phyloP scores from a whole-genome alignment of 1,140 invertebrate species.

The Drosophila lacteicornis region DNA sequence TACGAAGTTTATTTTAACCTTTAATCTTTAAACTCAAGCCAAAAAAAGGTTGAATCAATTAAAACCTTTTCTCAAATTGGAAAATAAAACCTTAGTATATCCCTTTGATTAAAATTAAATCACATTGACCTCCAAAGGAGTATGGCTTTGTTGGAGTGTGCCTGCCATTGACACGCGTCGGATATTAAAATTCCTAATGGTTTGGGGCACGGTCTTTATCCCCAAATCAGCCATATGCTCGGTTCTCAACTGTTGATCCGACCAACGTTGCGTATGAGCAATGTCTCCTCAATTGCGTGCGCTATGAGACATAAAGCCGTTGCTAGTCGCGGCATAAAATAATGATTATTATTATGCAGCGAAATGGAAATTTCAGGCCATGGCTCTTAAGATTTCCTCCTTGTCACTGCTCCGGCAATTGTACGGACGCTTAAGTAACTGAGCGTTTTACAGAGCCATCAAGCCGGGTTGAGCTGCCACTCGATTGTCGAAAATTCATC shows the following conservation, averaged over 20 bases:
- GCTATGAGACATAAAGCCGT: constrained; percentile 25
- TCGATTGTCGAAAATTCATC: constrained; percentile 35
- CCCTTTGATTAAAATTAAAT: constrained; percentile 15
- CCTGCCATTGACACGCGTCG: constrained; percentile 32
- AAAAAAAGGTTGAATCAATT: neutral
- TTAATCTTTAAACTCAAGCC: neutral
- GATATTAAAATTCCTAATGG: constrained; percentile 51
- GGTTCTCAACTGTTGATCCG: constrained; percentile 50
- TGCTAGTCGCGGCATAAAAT: constrained; percentile 20
- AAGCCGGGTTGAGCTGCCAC: neutral
- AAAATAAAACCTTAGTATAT: neutral
- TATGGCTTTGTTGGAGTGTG: neutral
- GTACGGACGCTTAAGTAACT: constrained; percentile 12
- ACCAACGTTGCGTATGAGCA: constrained; percentile 55
- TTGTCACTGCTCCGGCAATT: constrained; percentile 20
- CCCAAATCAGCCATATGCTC: constrained; percentile 41
- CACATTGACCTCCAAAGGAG: constrained; percentile 6
- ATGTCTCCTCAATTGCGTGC: constrained; percentile 43
- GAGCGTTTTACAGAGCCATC: constrained; percentile 21
- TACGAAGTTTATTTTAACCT: too few species aligned
- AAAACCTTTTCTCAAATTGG: neutral
- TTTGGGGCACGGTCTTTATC: constrained; percentile 17
- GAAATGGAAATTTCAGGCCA: constrained; percentile 31
- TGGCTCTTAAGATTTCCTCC: constrained; percentile 33
- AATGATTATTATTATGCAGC: constrained; percentile 33